phyloP scores from a whole-genome alignment of 2,113 vertebrate genomes.

The Carlito syrichta region DNA sequence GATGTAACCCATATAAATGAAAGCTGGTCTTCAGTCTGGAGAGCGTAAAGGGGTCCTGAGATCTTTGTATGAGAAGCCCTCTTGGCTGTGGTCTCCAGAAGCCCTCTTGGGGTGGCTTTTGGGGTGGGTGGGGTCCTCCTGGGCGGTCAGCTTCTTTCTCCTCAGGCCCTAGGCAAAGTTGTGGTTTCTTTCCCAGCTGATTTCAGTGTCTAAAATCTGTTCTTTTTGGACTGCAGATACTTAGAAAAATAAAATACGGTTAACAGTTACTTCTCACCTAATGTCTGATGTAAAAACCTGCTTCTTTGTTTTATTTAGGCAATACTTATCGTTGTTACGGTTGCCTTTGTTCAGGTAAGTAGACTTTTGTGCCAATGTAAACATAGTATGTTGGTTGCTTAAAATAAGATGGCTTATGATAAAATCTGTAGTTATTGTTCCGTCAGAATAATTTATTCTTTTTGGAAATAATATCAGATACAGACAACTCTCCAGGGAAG shows the following conservation, averaged over 20 bases:
- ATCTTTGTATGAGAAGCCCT: too few relatives aligned
- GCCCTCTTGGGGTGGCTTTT: too few relatives aligned
- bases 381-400: neutral
- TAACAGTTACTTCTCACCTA: neutral
- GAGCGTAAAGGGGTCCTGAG: neutral
- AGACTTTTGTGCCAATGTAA: constrained; percentile 13
- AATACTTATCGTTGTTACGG: constrained; percentile 98
- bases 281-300: constrained; percentile 15
- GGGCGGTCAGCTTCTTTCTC: neutral
- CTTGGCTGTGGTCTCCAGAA: too few relatives aligned
- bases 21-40: neutral
- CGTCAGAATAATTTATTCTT: neutral
- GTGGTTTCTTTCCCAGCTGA: neutral
- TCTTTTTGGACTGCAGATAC: neutral
- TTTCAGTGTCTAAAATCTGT: neutral
- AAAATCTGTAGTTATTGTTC: neutral
- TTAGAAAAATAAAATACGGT: neutral
- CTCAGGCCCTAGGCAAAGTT: neutral
- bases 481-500: neutral
- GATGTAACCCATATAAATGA: neutral
- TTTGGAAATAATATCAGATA: constrained; percentile 27
- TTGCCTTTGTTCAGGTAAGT: constrained; percentile 97
- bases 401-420: neutral
- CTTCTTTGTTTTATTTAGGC: constrained; percentile 83
- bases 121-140: too few relatives aligned